Percentiles rank a stretch among this genome's conserved stretches.
Conservation (phyloP, 2,797 vertebrate genomes). For the Myotis myotis region DNA sequence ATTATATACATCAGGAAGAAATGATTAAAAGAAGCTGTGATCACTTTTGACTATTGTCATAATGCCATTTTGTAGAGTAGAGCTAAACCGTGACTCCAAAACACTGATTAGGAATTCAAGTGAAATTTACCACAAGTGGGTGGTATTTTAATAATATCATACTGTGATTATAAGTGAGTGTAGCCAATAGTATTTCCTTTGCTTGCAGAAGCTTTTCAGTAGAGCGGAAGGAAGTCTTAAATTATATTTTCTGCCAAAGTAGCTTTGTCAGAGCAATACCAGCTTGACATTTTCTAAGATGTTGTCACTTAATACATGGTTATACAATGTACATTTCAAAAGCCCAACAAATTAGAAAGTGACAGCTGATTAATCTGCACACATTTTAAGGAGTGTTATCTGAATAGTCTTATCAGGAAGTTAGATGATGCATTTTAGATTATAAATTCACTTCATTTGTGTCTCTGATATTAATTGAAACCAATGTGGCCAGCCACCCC, state of each 20-base stretch:
- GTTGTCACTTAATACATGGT: background rate
- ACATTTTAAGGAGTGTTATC: background rate
- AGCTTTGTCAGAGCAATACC: background rate
- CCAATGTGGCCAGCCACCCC: background rate
- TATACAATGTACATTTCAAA: background rate
- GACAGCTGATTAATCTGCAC: background rate
- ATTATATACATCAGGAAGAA: background rate
- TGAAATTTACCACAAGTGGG: background rate
- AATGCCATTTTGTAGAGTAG: background rate
- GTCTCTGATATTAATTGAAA: background rate
- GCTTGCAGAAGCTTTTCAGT: background rate
- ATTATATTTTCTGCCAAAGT: conserved; percentile 20
- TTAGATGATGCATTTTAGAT: background rate
- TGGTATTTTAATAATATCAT: background rate
- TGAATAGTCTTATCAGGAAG: background rate
- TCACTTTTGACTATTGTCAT: background rate
- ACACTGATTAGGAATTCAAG: background rate
- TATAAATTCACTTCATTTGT: conserved; percentile 9
- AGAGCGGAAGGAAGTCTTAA: background rate
- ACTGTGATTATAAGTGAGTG: background rate
- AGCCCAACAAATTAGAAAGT: background rate
- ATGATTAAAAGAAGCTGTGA: conserved; percentile 1
- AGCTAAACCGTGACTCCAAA: background rate
- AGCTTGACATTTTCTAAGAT: background rate
- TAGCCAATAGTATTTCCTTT: background rate